Evolutionary conservation across 2,888 invertebrate species (phyloP).

Genomic region (Hemithea aestivaria): DNA sequence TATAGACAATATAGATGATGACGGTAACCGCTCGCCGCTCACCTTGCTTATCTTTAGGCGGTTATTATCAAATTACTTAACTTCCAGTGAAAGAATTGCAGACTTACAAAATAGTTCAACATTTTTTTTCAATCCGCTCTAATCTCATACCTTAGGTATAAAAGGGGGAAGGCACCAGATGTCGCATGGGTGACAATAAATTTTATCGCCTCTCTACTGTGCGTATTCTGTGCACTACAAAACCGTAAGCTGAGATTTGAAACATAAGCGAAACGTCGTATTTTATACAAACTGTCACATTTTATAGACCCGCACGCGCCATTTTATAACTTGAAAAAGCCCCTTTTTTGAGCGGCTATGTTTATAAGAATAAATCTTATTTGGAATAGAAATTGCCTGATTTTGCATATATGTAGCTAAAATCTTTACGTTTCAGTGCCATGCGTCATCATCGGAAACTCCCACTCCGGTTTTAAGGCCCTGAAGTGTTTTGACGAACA

Average conservation of each 20-base stretch:
- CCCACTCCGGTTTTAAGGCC: too few species aligned
- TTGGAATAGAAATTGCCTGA: conserved; percentile 5
- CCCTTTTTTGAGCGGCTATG: conserved; percentile 10
- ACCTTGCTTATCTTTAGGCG: too few species aligned
- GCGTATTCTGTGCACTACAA: conserved; percentile 68
- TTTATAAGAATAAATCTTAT: conserved; percentile 11
- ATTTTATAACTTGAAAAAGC: conserved; percentile 30
- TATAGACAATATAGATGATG: too few species aligned
- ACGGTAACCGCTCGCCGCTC: too few species aligned
- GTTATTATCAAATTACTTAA: too few species aligned
- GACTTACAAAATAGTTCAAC: background rate
- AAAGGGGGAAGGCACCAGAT: conserved; percentile 68
- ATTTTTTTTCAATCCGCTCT: conserved; percentile 9
- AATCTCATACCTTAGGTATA: conserved; percentile 25
- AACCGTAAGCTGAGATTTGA: conserved; percentile 66
- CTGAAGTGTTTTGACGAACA: too few species aligned
- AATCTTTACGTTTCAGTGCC: too few species aligned
- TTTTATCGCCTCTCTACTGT: conserved; percentile 72
- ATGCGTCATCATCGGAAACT: too few species aligned
- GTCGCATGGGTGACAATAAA: conserved; percentile 75
- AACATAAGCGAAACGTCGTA: conserved; percentile 58
- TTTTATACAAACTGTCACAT: conserved; percentile 59
- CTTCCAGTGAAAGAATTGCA: too few species aligned
- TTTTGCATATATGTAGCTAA: too few species aligned
- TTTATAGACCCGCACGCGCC: conserved; percentile 39